These are phyloP conservation scores for Semnornis frantzii DNA, from an alignment of 2,113 vertebrate species.

Conservation along the genomic window DNA sequence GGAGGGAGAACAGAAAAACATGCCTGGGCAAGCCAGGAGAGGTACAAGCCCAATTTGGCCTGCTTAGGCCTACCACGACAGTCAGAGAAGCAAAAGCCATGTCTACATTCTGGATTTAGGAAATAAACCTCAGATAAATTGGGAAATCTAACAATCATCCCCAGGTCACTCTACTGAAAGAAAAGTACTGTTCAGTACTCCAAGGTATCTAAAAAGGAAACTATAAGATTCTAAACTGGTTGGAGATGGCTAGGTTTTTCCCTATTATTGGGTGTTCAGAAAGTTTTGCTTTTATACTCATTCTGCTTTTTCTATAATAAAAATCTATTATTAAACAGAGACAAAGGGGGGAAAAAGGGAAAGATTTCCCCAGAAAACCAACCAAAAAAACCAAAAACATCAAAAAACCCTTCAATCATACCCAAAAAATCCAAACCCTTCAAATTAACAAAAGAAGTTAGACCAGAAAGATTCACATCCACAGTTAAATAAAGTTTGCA, in stretches of 20 bases:
- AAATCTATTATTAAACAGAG: neutral
- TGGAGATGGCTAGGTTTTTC: neutral
- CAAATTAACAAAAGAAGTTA: neutral
- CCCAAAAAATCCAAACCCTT: no score
- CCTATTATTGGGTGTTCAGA: neutral
- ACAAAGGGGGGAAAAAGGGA: neutral
- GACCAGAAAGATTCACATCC: neutral
- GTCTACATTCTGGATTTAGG: neutral
- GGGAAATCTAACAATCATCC: neutral
- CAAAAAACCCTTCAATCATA: no score
- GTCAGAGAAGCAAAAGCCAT: neutral
- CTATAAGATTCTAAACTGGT: neutral
- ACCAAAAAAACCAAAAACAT: no score
- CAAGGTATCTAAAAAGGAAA: neutral
- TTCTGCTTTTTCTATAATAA: neutral
- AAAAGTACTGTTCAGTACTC: neutral
- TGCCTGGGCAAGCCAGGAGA: no score
- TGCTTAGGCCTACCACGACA: no score
- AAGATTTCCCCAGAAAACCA: neutral
- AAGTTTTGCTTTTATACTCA: neutral
- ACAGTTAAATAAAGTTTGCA: neutral
- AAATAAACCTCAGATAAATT: neutral
- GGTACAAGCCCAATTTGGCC: no score
- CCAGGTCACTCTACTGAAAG: neutral
- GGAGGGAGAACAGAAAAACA: no score